Conservation (phyloP, 1,140 invertebrate species). For the Scaptomyza graminum region DNA sequence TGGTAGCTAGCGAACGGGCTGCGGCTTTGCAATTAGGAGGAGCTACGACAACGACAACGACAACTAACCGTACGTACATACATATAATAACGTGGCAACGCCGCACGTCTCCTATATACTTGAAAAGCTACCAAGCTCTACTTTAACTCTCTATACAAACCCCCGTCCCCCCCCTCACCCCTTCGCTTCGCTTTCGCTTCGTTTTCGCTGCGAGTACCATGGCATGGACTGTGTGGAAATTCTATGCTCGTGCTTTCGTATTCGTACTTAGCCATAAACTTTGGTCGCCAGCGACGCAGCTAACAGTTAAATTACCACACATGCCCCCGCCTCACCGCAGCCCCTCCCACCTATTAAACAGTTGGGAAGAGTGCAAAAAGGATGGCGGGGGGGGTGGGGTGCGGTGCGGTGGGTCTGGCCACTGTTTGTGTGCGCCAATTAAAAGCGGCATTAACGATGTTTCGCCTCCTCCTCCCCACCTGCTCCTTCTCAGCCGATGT, state of each 20-base stretch:
- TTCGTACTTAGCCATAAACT: conserved; percentile 78
- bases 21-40: conserved; percentile 79
- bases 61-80: conserved; percentile 22
- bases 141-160: neutral
- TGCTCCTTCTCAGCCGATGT: neutral
- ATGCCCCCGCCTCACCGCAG: conserved; percentile 31
- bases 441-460: conserved; percentile 71
- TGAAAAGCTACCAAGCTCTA: conserved; percentile 3
- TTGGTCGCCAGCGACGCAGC: conserved; percentile 69
- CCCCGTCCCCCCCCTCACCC: neutral
- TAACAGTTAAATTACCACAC: conserved; percentile 78
- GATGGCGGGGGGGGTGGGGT: too few species aligned
- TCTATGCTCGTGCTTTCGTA: conserved; percentile 60
- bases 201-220: neutral
- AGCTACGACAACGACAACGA: conserved; percentile 62
- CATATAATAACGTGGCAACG: conserved; percentile 19
- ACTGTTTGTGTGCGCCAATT: conserved; percentile 72
- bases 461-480: conserved; percentile 5
- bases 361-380: too few species aligned
- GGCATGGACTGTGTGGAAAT: conserved; percentile 34
- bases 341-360: conserved; percentile 15
- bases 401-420: neutral
- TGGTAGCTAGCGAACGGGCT: conserved; percentile 54
- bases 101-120: conserved; percentile 27
- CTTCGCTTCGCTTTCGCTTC: neutral